Evolutionary conservation across 2,888 invertebrate genomes (phyloP), one percentile per base, ranked within the genome.

Genomic region (Isoperla grammatica): DNA sequence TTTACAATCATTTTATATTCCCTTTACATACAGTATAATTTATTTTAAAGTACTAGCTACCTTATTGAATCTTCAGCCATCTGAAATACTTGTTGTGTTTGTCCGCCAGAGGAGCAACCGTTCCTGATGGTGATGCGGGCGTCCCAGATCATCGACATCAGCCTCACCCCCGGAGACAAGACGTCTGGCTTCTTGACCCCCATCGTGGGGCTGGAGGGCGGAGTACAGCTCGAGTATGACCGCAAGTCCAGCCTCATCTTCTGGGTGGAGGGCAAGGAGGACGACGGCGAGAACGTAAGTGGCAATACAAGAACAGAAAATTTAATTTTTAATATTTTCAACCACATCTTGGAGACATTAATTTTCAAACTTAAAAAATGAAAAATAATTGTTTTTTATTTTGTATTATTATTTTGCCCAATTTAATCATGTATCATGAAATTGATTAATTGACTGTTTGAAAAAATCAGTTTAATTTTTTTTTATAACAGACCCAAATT

Each of bases 141-240:
- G 23, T 85, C 89, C 0, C 95, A 95, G 72, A 88, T 97, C 54
- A 85, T 95, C 1, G 95, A 95, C 69, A 78, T 93, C 17, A 84
- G 90, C 1, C 71, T 90, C 2, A 87, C 84, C 48, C 84, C 87
- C 1, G 88, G 87, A 0, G 88, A 90, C 57, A 85, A 83, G 6
- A 81, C 87, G 55, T 85, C 87, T 3, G 88, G 92, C 11, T 87
- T 86, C 65, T 79, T 95, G 46, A 88, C 90, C 0, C 91, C 95
- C 0, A 86, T 95, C 8, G 92, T 95, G 45, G 94, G 94, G 1
- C 84, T 95, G 50, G 88, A 88, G 61, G 88, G 90, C 65, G 95
- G 93, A 20, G 83, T 88, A 2, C 91, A 94, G 65, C 80, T 97
- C 59, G 97, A 97, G 72, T 98, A 89, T 72, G 97, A 99, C 72